Base-by-base conservation (phyloP, 2,797 vertebrate genomes). In the Halcyon smyrnensis region DNA sequence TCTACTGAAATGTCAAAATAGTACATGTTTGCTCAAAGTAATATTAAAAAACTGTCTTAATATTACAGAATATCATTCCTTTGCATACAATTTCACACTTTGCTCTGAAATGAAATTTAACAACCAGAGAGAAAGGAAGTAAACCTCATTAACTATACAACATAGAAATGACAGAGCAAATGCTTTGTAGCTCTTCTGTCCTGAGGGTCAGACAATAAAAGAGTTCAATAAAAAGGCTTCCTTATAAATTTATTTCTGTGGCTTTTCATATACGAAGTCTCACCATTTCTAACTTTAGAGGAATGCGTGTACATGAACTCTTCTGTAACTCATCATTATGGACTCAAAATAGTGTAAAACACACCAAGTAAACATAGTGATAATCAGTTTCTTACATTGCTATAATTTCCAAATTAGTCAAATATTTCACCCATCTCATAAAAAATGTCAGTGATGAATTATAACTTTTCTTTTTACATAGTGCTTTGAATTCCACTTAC, bases 51-150 rank as follows among this genome's bases (percentile, higher is more conserved):
- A 11, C 18, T 53, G 25, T 50, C 77, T 71, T 62, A 37, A 50
- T 69, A 79, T 89, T 83, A 76, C 6, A 65, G 15, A 30, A 20
- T 25, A 62, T 59, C 14, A 81, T 84, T 92, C 17, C 18, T 68
- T 80, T 67, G 43, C 45, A 85, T 34, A 56, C 4, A 69, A 27
- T 94, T 93, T 93, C 32, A 71, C 10, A 73, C 30, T 82, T 91
- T 46, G 9, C 18, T 89, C 39, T 64, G 51, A 91, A 95, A 94
- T 71, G 46, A 90, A 95, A 94, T 77, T 34, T 86, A 68, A 91
- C 67, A 9, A 74, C 36, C 43, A 84, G 39, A 70, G 89, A 90
- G 32, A 92, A 90, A 88, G 19, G 67, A 81, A 75, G 39, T 6
- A 69, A 89, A 64, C 2, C 15, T 73, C 32, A 78, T 87, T 87